Evolutionary conservation across 1,140 invertebrate species (phyloP), one percentile per base, ranked within the genome.

Genomic region (Zaprionus davidi): DNA sequence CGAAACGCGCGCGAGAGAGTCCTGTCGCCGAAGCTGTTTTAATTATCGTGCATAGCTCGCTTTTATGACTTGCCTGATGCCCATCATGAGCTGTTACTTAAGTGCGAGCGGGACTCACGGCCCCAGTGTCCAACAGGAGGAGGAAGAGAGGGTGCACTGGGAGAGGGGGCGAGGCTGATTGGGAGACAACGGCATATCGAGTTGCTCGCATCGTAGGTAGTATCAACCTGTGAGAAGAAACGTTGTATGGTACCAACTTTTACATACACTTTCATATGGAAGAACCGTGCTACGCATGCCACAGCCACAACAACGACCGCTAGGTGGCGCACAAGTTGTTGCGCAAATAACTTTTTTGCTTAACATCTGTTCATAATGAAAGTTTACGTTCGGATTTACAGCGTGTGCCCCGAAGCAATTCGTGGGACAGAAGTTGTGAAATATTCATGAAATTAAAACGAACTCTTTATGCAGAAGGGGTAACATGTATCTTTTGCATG

Each of bases 301-400:
- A 38, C 36, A 31, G 28, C 28, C 28, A 31, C 13, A 13, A 7
- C 41, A 7, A 46, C 41, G 2, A 5, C n/a, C 41, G 41, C 41
- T 46, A 46, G 41, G 41, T 46, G 41, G 41, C 41, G 41, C n/a
- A 46, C 41, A 46, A 46, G 41, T 15, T 46, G 41, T 46, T 46
- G 41, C 41, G 7, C 41, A 3, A 46, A 9, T 46, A 46, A 46
- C 41, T 46, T 46, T 46, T 46, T 17, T 46, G 41, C 41, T 46
- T 46, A 46, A 46, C 41, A 46, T 46, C 41, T 46, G 41, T 46
- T 46, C 41, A 46, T 46, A 46, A 46, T 46, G 41, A 46, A 46
- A 46, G 41, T 46, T 46, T 17, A 17, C n/a, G n/a, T n/a, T 17
- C n/a, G n/a, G 41, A 46, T 46, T 46, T 46, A 17, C 17, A 46